Base-by-base conservation (phyloP, 2,888 invertebrate genomes). In the Hyppa rectilinea region DNA sequence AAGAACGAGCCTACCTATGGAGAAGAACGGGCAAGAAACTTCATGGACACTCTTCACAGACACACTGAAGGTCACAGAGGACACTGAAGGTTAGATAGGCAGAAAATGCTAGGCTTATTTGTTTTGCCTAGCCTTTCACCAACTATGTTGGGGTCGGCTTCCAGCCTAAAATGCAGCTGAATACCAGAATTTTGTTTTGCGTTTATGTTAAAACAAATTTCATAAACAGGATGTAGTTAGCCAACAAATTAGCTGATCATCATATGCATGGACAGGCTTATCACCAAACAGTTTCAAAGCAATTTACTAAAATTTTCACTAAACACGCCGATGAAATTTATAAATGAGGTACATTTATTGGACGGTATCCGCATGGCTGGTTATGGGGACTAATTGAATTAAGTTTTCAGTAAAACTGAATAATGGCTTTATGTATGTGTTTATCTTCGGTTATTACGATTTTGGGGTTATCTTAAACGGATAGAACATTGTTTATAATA, bases 301-400 rank as follows among this genome's bases (percentile, higher is more conserved):
- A 60, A 65, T 69, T 63, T 69, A 59, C 62, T 77, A 26, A 71
- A 79, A 79, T 82, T 49, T 81, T 77, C 73, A 73, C 40, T 70
- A 64, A 77, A 73, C 52, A 63, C 29, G 62, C 58, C 29, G 4
- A 31, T 62, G 52, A 78, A 76, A 62, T 50, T 69, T 26, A 38
- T 55, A 47, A 78, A 65, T 23, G 43, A 50, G 49, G 45, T 26
- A 52, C 40, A 60, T 81, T 56, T 71, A 81, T 55, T 59, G 29
- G 12, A 12, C 36, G 23, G 12, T n/a, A 20, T 49, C 1, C 56
- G 50, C 63, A 23, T 61, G 55, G 55, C 7, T 47, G n/a, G 34
- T 17, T 20, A 14, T 58, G n/a, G 20, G 4, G 9, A 53, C 36
- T 61, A 61, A 68, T 62, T 68, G 34, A 71, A 78, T 78, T 62